Evolutionary conservation across 2,888 invertebrate species (phyloP).

Genomic region (Eudemis profundana): DNA sequence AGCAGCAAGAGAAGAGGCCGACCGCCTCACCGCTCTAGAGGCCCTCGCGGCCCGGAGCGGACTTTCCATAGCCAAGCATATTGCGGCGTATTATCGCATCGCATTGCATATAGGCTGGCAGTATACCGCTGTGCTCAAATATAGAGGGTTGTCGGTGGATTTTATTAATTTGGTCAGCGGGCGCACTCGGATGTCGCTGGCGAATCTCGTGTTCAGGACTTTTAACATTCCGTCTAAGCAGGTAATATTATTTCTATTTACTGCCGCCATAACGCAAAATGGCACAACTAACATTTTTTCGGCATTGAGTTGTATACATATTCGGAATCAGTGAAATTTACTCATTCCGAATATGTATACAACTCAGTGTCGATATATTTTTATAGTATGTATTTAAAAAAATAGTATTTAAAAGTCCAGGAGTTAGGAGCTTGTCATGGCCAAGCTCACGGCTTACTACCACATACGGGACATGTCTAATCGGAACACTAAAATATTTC

Average conservation of each 20-base stretch:
- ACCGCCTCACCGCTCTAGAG: slow-evolving; percentile 74
- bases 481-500: too few species aligned
- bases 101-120: slow-evolving; percentile 80
- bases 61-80: slow-evolving; percentile 73
- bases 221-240: slow-evolving; percentile 77
- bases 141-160: slow-evolving; percentile 74
- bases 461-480: too few species aligned
- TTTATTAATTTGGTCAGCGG: slow-evolving; percentile 80
- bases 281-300: too few species aligned
- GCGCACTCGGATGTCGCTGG: slow-evolving; percentile 75
- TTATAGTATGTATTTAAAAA: too few species aligned
- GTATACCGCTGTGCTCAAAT: slow-evolving; percentile 76
- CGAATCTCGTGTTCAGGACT: slow-evolving; percentile 79
- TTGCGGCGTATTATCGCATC: slow-evolving; percentile 77
- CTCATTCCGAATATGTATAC: too few species aligned
- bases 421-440: too few species aligned
- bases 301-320: too few species aligned
- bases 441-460: too few species aligned
- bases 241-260: slow-evolving; percentile 57
- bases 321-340: too few species aligned
- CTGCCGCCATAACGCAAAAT: too few species aligned
- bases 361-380: too few species aligned
- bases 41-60: slow-evolving; percentile 74
- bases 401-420: too few species aligned
- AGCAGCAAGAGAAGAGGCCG: slow-evolving; percentile 77